These are phyloP conservation scores for Poeciliopsis turrubarensis DNA, from an alignment of 2,113 vertebrate species.

Conservation along the genomic window DNA sequence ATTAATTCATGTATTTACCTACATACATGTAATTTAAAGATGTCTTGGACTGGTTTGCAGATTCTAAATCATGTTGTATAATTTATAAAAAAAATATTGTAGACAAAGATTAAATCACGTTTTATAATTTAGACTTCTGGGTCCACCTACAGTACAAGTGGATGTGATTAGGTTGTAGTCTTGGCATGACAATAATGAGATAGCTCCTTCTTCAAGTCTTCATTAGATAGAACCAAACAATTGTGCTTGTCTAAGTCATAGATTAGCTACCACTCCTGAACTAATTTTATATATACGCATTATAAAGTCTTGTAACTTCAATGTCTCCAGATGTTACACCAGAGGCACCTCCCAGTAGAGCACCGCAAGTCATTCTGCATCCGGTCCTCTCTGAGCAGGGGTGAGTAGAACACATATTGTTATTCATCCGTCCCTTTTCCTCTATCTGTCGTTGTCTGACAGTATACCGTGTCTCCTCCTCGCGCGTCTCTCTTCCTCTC, in stretches of 20 bases:
- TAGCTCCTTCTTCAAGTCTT: too few species aligned
- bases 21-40: background rate
- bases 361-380: slow-evolving; percentile 95
- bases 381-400: slow-evolving; percentile 92
- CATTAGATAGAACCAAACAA: too few species aligned
- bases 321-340: slow-evolving; percentile 88
- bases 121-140: background rate
- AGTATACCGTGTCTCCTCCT: slow-evolving; percentile 2
- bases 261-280: too few species aligned
- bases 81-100: background rate
- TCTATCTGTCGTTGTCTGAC: slow-evolving; percentile 6
- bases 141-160: background rate
- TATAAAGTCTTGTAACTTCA: slow-evolving; percentile 19
- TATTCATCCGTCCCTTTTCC: slow-evolving; percentile 1
- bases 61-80: background rate
- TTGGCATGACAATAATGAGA: too few species aligned
- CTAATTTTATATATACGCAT: background rate
- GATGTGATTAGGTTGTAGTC: background rate
- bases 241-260: too few species aligned
- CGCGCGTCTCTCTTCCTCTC: slow-evolving; percentile 18
- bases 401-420: slow-evolving; percentile 79
- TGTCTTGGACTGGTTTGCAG: background rate
- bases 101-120: background rate
- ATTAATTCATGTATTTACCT: background rate
- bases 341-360: slow-evolving; percentile 88